phyloP scores from a whole-genome alignment of 2,888 invertebrate genomes.

The Parnassius glacialis region DNA sequence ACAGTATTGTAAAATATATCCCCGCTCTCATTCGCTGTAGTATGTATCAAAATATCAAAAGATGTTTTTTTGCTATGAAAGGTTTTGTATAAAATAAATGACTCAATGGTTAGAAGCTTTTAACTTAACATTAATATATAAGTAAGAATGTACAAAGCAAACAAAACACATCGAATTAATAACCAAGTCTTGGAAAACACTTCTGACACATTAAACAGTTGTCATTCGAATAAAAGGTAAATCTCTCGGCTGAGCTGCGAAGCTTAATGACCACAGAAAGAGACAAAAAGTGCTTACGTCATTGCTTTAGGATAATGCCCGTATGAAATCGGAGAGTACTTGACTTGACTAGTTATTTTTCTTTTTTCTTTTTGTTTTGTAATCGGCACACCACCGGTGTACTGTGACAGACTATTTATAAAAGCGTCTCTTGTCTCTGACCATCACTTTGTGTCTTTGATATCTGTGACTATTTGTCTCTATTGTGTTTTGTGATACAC shows the following conservation, averaged over 20 bases:
- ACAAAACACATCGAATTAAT: constrained; percentile 15
- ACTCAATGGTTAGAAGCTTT: constrained; percentile 7
- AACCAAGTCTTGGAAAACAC: constrained; percentile 11
- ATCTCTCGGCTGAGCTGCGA: constrained; percentile 2
- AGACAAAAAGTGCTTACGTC: constrained; percentile 23
- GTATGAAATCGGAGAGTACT: constrained; percentile 15
- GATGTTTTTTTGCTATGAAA: too few species aligned
- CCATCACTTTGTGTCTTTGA: constrained; percentile 27
- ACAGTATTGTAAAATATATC: too few species aligned
- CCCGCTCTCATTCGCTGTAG: too few species aligned
- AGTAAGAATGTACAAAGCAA: neutral
- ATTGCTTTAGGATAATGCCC: constrained; percentile 25
- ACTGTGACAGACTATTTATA: constrained; percentile 26
- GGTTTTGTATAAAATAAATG: constrained; percentile 6
- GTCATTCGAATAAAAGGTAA: constrained; percentile 15
- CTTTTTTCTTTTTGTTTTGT: constrained; percentile 19
- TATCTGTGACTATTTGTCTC: constrained; percentile 28
- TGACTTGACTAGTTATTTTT: constrained; percentile 7
- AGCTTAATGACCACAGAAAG: constrained; percentile 19
- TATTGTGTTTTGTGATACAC: constrained; percentile 28
- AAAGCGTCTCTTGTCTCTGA: constrained; percentile 26
- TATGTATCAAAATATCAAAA: too few species aligned
- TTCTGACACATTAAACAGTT: constrained; percentile 17
- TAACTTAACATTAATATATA: constrained; percentile 5
- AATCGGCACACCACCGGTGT: constrained; percentile 20